These are phyloP conservation scores for Rhabdomys pumilio DNA, from an alignment of 2,797 vertebrate genomes.

Conservation along the genomic window DNA sequence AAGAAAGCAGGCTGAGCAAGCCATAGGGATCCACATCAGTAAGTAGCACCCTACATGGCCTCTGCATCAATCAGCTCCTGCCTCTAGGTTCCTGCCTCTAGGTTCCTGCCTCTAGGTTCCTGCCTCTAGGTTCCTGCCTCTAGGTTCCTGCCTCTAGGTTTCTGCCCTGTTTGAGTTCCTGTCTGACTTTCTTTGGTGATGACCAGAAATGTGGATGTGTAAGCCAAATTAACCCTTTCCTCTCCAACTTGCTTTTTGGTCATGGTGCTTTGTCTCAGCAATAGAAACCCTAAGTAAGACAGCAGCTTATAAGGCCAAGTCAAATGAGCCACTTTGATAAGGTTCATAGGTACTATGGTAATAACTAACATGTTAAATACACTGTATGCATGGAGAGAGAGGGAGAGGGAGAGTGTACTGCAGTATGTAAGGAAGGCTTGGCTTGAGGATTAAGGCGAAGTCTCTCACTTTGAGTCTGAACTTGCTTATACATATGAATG, in stretches of 20 bases:
- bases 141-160: not conserved
- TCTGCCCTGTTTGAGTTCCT: not conserved
- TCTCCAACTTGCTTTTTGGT: not conserved
- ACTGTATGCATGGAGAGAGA: constrained; percentile 1
- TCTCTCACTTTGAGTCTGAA: constrained; percentile 35
- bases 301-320: constrained; percentile 52
- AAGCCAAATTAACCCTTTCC: not conserved
- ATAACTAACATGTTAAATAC: not conserved
- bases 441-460: constrained; percentile 49
- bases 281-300: not conserved
- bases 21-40: not conserved
- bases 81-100: not conserved
- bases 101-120: not conserved
- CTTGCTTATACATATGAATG: constrained; percentile 10
- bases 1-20: not conserved
- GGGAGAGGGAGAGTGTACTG: not conserved
- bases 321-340: constrained; percentile 54
- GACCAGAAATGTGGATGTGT: not conserved
- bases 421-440: constrained; percentile 11
- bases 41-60: not conserved
- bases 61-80: not conserved
- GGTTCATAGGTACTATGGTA: not conserved
- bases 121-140: not conserved
- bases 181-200: not conserved
- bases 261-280: not conserved